Conservation (phyloP, 2,797 vertebrate genomes). For the Lagorchestes hirsutus region DNA sequence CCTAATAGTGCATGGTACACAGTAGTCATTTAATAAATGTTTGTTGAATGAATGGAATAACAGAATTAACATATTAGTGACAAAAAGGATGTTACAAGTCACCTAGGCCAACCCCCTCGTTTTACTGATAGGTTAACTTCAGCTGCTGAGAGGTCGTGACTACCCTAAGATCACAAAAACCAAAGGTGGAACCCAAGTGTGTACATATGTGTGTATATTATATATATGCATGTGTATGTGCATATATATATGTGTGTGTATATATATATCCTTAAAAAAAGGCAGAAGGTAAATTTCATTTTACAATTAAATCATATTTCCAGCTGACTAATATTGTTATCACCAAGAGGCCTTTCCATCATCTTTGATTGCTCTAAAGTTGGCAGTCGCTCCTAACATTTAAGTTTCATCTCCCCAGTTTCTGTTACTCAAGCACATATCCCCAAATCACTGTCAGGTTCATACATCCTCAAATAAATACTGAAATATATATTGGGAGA, state of each 20-base stretch:
- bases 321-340: neutral
- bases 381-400: neutral
- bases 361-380: neutral
- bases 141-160: neutral
- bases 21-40: neutral
- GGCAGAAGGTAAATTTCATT: neutral
- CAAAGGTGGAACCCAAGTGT: neutral
- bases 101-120: neutral
- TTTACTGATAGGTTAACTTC: neutral
- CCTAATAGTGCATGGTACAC: neutral
- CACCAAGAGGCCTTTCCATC: accelerated
- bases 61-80: neutral
- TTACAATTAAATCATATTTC: neutral
- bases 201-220: neutral
- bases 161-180: neutral
- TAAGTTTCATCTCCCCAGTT: neutral
- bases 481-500: neutral
- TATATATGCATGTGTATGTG: no score
- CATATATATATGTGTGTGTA: no score
- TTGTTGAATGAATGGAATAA: neutral
- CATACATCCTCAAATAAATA: neutral
- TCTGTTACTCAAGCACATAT: neutral
- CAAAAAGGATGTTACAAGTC: neutral
- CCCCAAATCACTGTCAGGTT: neutral
- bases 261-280: neutral